Conservation (phyloP, 1,140 invertebrate species). For the Drosophila kohkoa region DNA sequence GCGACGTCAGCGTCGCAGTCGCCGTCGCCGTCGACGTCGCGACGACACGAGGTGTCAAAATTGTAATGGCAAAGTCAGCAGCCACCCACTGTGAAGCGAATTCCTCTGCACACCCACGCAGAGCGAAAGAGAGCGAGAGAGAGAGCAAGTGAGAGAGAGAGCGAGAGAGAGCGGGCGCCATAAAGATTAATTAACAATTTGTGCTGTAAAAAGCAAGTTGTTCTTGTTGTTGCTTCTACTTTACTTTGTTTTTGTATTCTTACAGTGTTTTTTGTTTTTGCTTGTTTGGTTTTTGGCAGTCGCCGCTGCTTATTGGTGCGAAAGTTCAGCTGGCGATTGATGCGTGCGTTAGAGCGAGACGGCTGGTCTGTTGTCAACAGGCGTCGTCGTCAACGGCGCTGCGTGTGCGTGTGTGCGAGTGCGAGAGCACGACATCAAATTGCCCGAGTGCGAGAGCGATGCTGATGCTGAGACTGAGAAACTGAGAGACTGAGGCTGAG, state of each 20-base stretch:
- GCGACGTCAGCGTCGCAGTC: conserved; percentile 4
- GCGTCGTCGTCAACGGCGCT: neutral
- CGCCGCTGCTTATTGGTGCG: conserved; percentile 76
- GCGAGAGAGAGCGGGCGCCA: conserved; percentile 28
- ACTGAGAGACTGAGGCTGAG: too few species aligned
- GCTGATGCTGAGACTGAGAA: too few species aligned
- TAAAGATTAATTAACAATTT: conserved; percentile 83
- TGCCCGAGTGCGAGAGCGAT: too few species aligned
- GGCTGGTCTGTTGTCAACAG: conserved; percentile 36
- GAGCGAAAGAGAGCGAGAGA: conserved; percentile 6
- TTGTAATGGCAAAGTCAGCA: conserved; percentile 33
- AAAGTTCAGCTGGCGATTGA: conserved; percentile 63
- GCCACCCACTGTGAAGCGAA: conserved; percentile 28
- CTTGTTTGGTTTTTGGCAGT: conserved; percentile 58
- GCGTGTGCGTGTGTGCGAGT: conserved; percentile 15
- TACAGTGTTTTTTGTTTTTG: conserved; percentile 20
- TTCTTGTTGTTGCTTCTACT: neutral
- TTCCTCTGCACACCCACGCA: conserved; percentile 44
- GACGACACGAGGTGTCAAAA: conserved; percentile 46
- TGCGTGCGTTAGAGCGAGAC: conserved; percentile 57
- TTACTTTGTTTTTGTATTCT: conserved; percentile 19
- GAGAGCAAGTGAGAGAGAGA: conserved; percentile 4
- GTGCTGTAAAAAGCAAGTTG: conserved; percentile 54
- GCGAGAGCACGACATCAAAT: neutral
- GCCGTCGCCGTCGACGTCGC: conserved; percentile 4